Base-by-base conservation (phyloP, 2,113 vertebrate species). In the Pluvialis apricaria region DNA sequence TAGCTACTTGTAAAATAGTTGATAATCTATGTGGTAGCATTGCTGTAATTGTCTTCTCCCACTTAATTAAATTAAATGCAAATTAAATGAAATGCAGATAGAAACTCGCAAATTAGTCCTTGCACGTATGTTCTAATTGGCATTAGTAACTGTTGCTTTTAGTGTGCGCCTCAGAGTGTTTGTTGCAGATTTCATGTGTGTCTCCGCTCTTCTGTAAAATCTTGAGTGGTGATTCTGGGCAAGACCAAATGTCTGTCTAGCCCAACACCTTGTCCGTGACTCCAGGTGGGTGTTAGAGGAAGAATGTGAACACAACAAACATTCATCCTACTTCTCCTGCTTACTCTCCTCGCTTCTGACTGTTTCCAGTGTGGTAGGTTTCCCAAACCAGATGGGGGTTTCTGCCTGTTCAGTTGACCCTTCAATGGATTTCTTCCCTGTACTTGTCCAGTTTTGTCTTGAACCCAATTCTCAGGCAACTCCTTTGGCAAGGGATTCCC, bases 161-260 rank as follows among this genome's bases (percentile, higher is more conserved):
- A 60, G 42, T 64, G 13, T 13, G 21, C 1, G 4, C 44, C 70
- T 90, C n/a, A 34, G 38, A 31, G 38, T 7, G 22, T 7, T 26
- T 9, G 22, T 54, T 64, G 61, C 28, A 47, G 42, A 26, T 68
- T 66, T 76, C 16, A 17, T 5, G 15, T 36, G 8, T 26, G 15
- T 15, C 26, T 31, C 72, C 62, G 36, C 51, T 47, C 15, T 45
- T 42, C 55, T 54, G 25, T 58, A 12, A 65, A 82, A 38, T 36
- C 20, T 2, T 2, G 6, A n/a, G 36, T 32, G 29, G 25, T 0
- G 0, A 1, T 54, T 80, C 24, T 62, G 55, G 77, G 55, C n/a
- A 49, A 66, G 51, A 84, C 54, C 34, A 54, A 25, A 10, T 6
- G 49, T 65, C 20, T 78, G 4, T 57, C 21, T 45, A 36, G 34